Evolutionary conservation across 2,113 vertebrate genomes (phyloP).

Genomic region (Grus americana): DNA sequence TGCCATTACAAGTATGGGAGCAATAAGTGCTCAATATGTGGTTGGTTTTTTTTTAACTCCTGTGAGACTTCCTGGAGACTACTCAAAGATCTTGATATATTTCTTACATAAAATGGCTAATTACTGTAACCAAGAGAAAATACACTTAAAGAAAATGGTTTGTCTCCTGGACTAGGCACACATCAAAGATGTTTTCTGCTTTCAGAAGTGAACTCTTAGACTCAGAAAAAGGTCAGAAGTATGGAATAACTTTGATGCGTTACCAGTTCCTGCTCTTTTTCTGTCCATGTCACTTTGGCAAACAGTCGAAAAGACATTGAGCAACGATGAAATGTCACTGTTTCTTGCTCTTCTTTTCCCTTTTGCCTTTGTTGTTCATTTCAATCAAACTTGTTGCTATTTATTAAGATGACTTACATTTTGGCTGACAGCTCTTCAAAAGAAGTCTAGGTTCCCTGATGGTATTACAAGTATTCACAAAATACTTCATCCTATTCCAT

Average conservation of each 20-base stretch:
- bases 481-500: background rate
- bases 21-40: background rate
- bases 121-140: background rate
- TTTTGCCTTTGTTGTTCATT: background rate
- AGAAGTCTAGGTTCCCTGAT: background rate
- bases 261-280: background rate
- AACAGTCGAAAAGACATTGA: background rate
- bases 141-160: background rate
- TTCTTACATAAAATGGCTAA: background rate
- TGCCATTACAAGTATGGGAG: background rate
- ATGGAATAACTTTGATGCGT: background rate
- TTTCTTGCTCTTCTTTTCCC: background rate
- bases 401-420: background rate
- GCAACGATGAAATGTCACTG: fast-evolving
- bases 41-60: background rate
- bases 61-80: background rate
- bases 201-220: background rate
- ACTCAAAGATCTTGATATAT: background rate
- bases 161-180: background rate
- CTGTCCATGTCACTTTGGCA: background rate
- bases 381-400: background rate
- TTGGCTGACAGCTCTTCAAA: background rate
- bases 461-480: background rate
- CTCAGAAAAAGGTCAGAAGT: background rate
- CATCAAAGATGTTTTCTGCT: background rate